Evolutionary conservation across 2,113 vertebrate genomes (phyloP).

Genomic region (Vimba vimba): DNA sequence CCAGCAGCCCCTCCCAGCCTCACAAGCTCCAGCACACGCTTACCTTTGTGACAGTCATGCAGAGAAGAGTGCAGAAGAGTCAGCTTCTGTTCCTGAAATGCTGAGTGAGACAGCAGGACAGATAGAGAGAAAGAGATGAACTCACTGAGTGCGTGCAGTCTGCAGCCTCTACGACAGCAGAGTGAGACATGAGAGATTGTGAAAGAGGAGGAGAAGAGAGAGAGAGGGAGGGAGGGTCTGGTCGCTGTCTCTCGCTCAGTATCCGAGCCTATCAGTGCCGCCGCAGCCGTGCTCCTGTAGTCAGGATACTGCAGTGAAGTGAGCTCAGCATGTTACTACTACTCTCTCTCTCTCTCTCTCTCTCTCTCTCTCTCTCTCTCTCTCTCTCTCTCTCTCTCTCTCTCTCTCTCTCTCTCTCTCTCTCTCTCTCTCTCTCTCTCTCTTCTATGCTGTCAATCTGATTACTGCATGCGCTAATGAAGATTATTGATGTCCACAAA

Average conservation of each 20-base stretch:
- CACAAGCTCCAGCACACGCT: slow-evolving; percentile 56
- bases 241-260: slow-evolving; percentile 66
- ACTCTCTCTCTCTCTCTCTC: slow-evolving; percentile 36
- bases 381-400: slow-evolving; percentile 45
- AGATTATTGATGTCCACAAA: slow-evolving; percentile 65
- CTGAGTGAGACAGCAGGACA: slow-evolving; percentile 57
- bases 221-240: slow-evolving; percentile 67
- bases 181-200: slow-evolving; percentile 29
- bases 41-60: slow-evolving; percentile 97
- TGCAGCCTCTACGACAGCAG: slow-evolving; percentile 21
- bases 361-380: slow-evolving; percentile 30
- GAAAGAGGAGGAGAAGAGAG: slow-evolving; percentile 43
- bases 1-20: slow-evolving; percentile 44
- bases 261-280: slow-evolving; percentile 51
- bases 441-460: slow-evolving; percentile 57
- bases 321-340: slow-evolving; percentile 71
- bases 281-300: slow-evolving; percentile 45
- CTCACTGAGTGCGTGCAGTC: neutral
- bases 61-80: slow-evolving; percentile 78
- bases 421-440: slow-evolving; percentile 44
- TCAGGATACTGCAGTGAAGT: slow-evolving; percentile 74
- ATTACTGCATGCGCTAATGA: slow-evolving; percentile 64
- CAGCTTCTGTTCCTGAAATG: slow-evolving; percentile 71
- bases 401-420: slow-evolving; percentile 48
- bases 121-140: slow-evolving; percentile 11